Conservation (phyloP, 2,888 invertebrate genomes). For the Sinodicranocentrus sp. region DNA sequence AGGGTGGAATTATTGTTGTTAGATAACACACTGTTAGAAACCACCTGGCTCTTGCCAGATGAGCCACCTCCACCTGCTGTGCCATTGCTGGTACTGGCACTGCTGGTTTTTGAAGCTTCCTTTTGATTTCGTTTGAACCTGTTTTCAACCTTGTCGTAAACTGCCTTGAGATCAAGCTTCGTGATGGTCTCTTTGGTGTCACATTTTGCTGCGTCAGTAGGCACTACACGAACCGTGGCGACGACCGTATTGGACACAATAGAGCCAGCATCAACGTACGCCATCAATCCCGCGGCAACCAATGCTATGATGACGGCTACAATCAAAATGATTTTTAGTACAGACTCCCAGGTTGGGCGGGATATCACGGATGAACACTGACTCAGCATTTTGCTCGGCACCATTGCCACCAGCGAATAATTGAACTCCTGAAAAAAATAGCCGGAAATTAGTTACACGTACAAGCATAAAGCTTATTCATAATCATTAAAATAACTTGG, state of each 20-base stretch:
- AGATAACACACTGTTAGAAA: conserved; percentile 21
- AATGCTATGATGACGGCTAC: conserved; percentile 83
- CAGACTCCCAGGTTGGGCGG: conserved; percentile 88
- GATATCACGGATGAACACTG: conserved; percentile 85
- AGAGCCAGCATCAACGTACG: conserved; percentile 75
- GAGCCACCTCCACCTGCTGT: conserved; percentile 2
- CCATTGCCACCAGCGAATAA: conserved; percentile 85
- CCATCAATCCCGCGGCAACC: conserved; percentile 82
- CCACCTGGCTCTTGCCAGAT: conserved; percentile 17
- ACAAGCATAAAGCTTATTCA: conserved; percentile 1
- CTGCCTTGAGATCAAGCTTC: conserved; percentile 75
- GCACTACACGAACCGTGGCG: conserved; percentile 76
- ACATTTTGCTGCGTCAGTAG: conserved; percentile 72
- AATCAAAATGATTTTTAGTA: conserved; percentile 84
- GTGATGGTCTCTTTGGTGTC: conserved; percentile 72
- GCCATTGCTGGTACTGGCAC: neutral
- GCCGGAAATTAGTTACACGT: neutral
- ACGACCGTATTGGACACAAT: conserved; percentile 75
- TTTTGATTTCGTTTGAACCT: conserved; percentile 74
- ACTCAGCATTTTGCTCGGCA: conserved; percentile 83
- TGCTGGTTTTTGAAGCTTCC: conserved; percentile 16
- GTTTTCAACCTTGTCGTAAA: conserved; percentile 76
- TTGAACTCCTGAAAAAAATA: conserved; percentile 79
- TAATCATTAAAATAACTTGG: neutral
- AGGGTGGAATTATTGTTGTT: conserved; percentile 50